Percentiles rank a stretch among this genome's conserved stretches.
Evolutionary conservation across 1,140 invertebrate species (phyloP).

Genomic region (Drosophila aff.): DNA sequence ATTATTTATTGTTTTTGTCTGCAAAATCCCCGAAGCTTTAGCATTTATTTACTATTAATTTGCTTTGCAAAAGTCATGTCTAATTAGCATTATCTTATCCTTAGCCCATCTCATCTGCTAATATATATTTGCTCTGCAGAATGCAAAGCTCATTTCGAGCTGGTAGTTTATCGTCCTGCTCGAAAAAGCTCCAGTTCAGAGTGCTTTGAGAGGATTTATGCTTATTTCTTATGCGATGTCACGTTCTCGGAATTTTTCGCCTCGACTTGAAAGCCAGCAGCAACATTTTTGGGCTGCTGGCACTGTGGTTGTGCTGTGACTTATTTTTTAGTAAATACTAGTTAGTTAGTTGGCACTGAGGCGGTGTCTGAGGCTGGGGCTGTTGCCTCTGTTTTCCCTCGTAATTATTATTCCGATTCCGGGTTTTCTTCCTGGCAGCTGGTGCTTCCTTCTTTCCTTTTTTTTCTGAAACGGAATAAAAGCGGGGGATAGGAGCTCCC

Average conservation of each 20-base stretch:
- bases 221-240: conserved; percentile 44
- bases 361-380: neutral
- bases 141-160: conserved; percentile 45
- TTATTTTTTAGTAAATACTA: conserved; percentile 57
- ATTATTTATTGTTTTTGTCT: neutral
- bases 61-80: conserved; percentile 7
- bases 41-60: neutral
- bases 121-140: conserved; percentile 33
- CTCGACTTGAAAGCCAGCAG: neutral
- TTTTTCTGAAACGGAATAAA: conserved; percentile 8
- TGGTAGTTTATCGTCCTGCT: conserved; percentile 30
- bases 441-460: conserved; percentile 44
- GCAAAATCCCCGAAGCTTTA: neutral
- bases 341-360: conserved; percentile 46
- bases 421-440: conserved; percentile 56
- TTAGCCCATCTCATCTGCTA: conserved; percentile 34
- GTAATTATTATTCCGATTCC: conserved; percentile 49
- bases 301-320: conserved; percentile 31
- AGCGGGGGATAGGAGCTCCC: conserved; percentile 10
- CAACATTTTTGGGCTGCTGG: neutral
- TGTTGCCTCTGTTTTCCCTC: conserved; percentile 14
- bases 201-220: conserved; percentile 36
- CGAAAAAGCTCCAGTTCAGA: conserved; percentile 23
- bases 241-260: conserved; percentile 34
- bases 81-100: conserved; percentile 82